Evolutionary conservation across 1,140 invertebrate species (phyloP).

Genomic region (Calliphora vicina): DNA sequence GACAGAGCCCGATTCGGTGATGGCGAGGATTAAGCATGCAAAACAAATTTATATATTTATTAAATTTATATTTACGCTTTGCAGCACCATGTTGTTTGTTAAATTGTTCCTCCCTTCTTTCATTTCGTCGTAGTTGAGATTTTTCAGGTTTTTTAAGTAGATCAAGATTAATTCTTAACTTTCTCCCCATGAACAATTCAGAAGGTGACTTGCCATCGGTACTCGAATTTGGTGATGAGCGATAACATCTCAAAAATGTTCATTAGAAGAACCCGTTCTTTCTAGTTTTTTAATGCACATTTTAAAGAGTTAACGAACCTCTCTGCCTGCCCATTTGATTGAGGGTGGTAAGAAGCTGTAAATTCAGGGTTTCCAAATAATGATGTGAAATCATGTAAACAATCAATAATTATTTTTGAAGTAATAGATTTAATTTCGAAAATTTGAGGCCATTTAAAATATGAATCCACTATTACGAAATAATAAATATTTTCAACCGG

Average conservation of each 20-base stretch:
- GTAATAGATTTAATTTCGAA: slow-evolving; percentile 16
- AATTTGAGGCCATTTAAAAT: slow-evolving; percentile 37
- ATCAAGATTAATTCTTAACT: slow-evolving; percentile 1
- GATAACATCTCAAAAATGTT: slow-evolving; percentile 32
- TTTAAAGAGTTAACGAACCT: slow-evolving; percentile 42
- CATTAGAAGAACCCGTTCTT: neutral
- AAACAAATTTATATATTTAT: too few relatives aligned
- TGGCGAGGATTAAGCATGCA: too few relatives aligned
- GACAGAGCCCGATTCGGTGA: too few relatives aligned
- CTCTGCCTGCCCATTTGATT: too few relatives aligned
- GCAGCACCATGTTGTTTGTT: neutral
- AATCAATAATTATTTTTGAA: neutral
- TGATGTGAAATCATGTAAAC: slow-evolving; percentile 37
- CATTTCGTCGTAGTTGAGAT: neutral
- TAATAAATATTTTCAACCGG: slow-evolving; percentile 40
- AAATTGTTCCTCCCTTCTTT: neutral
- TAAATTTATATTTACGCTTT: too few relatives aligned
- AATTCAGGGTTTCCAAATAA: slow-evolving; percentile 41
- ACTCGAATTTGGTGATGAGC: neutral
- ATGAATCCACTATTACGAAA: slow-evolving; percentile 35
- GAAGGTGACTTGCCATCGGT: neutral
- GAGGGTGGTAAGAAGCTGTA: too few relatives aligned
- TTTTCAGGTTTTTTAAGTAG: neutral
- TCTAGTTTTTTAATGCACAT: slow-evolving; percentile 21
- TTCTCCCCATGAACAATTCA: neutral